phyloP scores from a whole-genome alignment of 2,797 vertebrate genomes.

The Squalus acanthias region DNA sequence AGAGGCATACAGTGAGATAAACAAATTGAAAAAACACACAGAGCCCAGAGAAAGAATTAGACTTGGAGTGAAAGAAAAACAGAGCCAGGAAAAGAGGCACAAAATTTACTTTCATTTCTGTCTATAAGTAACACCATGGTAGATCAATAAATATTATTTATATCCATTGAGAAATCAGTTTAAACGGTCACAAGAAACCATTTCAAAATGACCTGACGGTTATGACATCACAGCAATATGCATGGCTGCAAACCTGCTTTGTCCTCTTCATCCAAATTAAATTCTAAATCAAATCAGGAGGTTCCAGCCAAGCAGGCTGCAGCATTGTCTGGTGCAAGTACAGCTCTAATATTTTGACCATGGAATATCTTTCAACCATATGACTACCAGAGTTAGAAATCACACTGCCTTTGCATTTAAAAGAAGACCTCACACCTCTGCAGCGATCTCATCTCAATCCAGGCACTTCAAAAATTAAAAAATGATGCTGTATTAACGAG shows the following conservation, averaged over 20 bases:
- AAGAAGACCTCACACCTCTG: background rate
- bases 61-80: background rate
- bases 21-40: background rate
- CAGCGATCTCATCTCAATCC: background rate
- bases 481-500: background rate
- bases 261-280: background rate
- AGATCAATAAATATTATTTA: background rate
- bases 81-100: background rate
- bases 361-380: background rate
- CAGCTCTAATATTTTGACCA: background rate
- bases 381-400: background rate
- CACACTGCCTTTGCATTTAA: background rate
- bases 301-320: background rate
- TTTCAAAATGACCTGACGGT: background rate
- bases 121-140: background rate
- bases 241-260: background rate
- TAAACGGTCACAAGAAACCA: background rate
- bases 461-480: background rate
- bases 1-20: background rate
- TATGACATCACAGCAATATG: background rate
- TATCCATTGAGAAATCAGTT: background rate
- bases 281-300: background rate
- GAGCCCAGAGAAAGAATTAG: background rate
- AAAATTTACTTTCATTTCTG: background rate
- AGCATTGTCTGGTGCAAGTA: background rate